Conservation (phyloP, 2,797 vertebrate species). For the Rhincodon typus region DNA sequence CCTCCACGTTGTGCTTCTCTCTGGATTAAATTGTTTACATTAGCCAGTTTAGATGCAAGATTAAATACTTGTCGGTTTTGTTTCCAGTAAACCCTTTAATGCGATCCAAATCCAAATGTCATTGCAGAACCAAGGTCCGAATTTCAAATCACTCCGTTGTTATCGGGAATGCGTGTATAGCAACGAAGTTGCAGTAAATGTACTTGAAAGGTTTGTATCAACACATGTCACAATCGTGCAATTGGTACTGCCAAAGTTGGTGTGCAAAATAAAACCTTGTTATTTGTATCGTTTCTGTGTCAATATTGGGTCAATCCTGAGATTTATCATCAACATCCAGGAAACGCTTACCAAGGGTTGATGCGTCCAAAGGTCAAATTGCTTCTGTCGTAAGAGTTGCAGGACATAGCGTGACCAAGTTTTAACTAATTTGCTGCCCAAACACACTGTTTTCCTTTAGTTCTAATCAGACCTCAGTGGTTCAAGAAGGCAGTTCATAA, state of each 20-base stretch:
- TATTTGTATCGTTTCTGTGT: background rate
- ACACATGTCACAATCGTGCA: background rate
- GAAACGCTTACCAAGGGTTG: background rate
- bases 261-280: background rate
- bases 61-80: background rate
- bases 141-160: background rate
- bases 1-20: background rate
- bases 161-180: background rate
- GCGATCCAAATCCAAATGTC: background rate
- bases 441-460: background rate
- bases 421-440: background rate
- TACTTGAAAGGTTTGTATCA: background rate
- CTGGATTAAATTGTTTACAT: background rate
- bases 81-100: background rate
- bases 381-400: background rate
- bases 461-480: too few relatives aligned
- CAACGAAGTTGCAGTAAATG: background rate
- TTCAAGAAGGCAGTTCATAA: too few relatives aligned
- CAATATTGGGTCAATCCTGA: background rate
- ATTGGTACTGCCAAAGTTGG: background rate
- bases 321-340: background rate
- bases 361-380: background rate
- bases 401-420: background rate
- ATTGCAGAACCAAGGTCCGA: background rate
- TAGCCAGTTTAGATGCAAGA: background rate